Base-by-base conservation (phyloP, 2,113 vertebrate genomes). In the Bubo blakistoni region DNA sequence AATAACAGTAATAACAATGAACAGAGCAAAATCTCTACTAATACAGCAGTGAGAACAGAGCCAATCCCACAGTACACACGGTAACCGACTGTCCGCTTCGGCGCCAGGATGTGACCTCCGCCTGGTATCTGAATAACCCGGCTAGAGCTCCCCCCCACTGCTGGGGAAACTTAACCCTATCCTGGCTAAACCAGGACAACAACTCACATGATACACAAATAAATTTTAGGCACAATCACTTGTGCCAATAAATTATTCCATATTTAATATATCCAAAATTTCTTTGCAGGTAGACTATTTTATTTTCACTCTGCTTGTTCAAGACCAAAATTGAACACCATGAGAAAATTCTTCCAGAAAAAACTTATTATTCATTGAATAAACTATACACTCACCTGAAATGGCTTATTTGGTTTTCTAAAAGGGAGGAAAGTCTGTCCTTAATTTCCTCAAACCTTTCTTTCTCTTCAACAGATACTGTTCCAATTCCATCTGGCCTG, bases 401-500 rank as follows among this genome's bases (percentile, higher is more conserved):
- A 96, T 99, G 99, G 72, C 98, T 99, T 97, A 99, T 99, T 95
- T 99, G 99, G 91, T 99, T 99, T 97, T 99, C 99, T 85, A 99
- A 97, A 70, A 99, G 98, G 49, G 97, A 94, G 49, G 99, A 96
- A 77, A 99, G 98, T 65, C 98, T 98, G 63, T 98, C 98, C 96
- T 99, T 99, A 97, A 99, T 98, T 73, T 99, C 98, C 57, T 99
- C 98, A 98, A 99, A 99, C 51, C 97, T 98, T 58, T 99, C 98
- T 82, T 98, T 99, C 91, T 99, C 99, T 97, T 99, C 99, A 95
- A 98, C n/a, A 26, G 99, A 99, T 79, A 99, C 99, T 0, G 99
- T 99, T 80, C 99, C 99, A 95, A 99, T 99, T 96, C 99, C 99
- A 96, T 99, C 99, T 36, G 99, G 99, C 91, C 99, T 99, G 97